phyloP scores from a whole-genome alignment of 2,797 vertebrate species.

The Brachyalestes nurse region DNA sequence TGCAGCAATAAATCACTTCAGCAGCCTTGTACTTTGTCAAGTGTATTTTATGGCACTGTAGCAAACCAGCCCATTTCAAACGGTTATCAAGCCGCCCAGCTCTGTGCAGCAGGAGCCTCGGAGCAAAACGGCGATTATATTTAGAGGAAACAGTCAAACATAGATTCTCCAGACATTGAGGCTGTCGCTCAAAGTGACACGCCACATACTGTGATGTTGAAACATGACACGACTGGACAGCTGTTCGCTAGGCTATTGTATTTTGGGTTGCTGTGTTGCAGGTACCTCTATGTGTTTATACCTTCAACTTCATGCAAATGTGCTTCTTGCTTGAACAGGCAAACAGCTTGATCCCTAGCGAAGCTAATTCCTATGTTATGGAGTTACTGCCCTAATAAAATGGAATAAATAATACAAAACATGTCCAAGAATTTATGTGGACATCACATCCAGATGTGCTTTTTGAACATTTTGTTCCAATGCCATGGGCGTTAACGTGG shows the following conservation, averaged over 20 bases:
- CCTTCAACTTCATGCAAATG: slow-evolving; percentile 7
- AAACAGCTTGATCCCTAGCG: neutral
- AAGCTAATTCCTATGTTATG: neutral
- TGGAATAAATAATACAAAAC: neutral
- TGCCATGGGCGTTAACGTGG: no score
- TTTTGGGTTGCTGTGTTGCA: slow-evolving; percentile 12
- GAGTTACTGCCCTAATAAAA: neutral
- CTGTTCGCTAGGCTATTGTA: neutral
- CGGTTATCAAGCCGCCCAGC: neutral
- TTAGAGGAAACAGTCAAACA: slow-evolving; percentile 26
- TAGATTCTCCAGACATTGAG: slow-evolving; percentile 8
- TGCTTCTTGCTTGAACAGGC: neutral
- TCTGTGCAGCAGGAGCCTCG: neutral
- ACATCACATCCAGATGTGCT: neutral
- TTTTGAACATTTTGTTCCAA: neutral
- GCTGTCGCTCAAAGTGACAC: slow-evolving; percentile 23
- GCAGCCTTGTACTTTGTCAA: neutral
- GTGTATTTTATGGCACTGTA: neutral
- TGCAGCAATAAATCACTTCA: neutral
- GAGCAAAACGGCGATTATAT: slow-evolving; percentile 17
- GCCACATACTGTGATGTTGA: slow-evolving; percentile 4
- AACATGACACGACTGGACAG: slow-evolving; percentile 26
- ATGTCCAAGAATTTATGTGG: neutral
- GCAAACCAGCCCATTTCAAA: neutral
- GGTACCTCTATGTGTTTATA: slow-evolving; percentile 28